Percentiles rank a stretch among this genome's conserved stretches.
Evolutionary conservation across 2,888 invertebrate genomes (phyloP).

Genomic region (Eubasilissa splendida): DNA sequence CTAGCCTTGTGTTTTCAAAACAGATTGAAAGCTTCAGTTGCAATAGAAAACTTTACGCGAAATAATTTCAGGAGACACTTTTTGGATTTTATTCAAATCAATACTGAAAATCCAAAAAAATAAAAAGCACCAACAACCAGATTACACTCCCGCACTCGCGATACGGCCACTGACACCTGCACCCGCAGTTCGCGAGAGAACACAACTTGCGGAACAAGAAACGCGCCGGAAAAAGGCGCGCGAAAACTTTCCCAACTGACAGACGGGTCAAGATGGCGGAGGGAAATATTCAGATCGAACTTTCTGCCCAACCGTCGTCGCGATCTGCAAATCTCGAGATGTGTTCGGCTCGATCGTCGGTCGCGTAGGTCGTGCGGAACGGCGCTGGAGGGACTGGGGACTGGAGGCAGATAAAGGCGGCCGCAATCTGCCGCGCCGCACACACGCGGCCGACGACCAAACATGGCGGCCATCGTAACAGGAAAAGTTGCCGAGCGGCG

Average conservation of each 20-base stretch:
- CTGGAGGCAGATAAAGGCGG: conserved; percentile 10
- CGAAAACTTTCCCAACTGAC: conserved; percentile 30
- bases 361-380: conserved; percentile 46
- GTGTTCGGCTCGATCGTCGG: conserved; percentile 42
- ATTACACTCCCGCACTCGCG: background rate
- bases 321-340: conserved; percentile 9
- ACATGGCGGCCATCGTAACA: conserved; percentile 13
- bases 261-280: conserved; percentile 5
- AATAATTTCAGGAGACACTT: background rate
- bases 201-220: conserved; percentile 16
- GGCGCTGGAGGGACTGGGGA: conserved; percentile 33
- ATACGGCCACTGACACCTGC: background rate
- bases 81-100: background rate
- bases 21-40: background rate
- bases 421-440: conserved; percentile 21
- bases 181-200: background rate
- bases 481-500: conserved; percentile 5
- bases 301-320: conserved; percentile 5
- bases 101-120: background rate
- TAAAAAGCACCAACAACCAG: background rate
- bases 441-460: conserved; percentile 30
- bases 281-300: conserved; percentile 3
- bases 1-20: background rate
- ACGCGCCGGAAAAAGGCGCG: conserved; percentile 20
- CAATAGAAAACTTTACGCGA: background rate